These are phyloP conservation scores for Centropristis striata DNA, from an alignment of 2,113 vertebrate species.

Conservation along the genomic window DNA sequence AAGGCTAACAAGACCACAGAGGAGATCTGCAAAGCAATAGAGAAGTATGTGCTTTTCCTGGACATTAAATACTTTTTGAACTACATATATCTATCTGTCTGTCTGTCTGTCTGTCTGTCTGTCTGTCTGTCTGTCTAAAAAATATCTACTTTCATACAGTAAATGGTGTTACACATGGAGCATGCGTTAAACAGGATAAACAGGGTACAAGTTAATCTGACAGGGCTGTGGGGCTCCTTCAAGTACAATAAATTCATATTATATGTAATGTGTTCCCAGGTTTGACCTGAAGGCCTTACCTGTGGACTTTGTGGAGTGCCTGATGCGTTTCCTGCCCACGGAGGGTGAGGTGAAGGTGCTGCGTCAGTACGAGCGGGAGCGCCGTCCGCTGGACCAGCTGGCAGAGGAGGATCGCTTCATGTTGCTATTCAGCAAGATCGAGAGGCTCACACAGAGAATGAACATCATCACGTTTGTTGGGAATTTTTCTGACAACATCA, in stretches of 20 bases:
- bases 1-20: slow-evolving; percentile 93
- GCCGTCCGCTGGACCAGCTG: slow-evolving; percentile 92
- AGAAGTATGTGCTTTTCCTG: slow-evolving; percentile 85
- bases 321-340: slow-evolving; percentile 95
- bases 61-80: neutral
- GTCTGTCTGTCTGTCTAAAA: too few species aligned
- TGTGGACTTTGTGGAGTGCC: slow-evolving; percentile 95
- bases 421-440: slow-evolving; percentile 95
- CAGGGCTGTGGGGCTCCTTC: too few species aligned
- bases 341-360: slow-evolving; percentile 91
- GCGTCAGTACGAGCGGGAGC: slow-evolving; percentile 93
- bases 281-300: slow-evolving; percentile 93
- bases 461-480: slow-evolving; percentile 96
- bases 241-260: neutral
- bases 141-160: too few species aligned
- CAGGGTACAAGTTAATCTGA: too few species aligned
- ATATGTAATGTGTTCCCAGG: slow-evolving; percentile 72
- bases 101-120: too few species aligned
- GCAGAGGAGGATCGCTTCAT: slow-evolving; percentile 96
- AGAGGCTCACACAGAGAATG: slow-evolving; percentile 95
- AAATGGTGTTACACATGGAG: too few species aligned
- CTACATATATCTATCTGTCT: too few species aligned
- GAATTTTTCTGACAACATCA: slow-evolving; percentile 92
- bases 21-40: slow-evolving; percentile 96
- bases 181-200: too few species aligned